phyloP scores from a whole-genome alignment of 2,888 invertebrate species.

The Caenorhabditis wallacei region DNA sequence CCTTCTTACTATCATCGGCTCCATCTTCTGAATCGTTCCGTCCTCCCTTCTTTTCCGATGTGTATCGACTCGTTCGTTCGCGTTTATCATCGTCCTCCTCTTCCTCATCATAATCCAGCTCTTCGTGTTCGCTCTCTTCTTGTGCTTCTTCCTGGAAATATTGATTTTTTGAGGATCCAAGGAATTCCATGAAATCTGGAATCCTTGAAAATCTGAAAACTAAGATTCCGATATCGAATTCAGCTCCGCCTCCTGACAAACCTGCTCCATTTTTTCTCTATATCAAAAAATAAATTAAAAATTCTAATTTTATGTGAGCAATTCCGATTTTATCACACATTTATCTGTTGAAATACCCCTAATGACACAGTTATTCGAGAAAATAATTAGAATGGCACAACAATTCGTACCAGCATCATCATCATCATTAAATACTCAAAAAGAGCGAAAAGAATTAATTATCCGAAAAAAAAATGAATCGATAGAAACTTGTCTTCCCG shows the following conservation, averaged over 20 bases:
- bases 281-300: no score
- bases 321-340: conserved; percentile 34
- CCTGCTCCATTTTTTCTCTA: no score
- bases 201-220: no score
- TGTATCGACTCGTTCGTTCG: conserved; percentile 64
- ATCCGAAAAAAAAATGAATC: not conserved
- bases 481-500: conserved; percentile 6
- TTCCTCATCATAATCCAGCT: conserved; percentile 74
- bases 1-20: conserved; percentile 41
- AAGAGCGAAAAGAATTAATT: not conserved
- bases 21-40: conserved; percentile 11
- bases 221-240: no score
- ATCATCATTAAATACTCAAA: not conserved
- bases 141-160: not conserved
- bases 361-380: not conserved
- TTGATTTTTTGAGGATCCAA: no score
- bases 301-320: conserved; percentile 17
- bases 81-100: conserved; percentile 66
- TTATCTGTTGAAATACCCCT: conserved; percentile 27
- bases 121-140: conserved; percentile 64
- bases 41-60: conserved; percentile 61
- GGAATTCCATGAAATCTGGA: no score
- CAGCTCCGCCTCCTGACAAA: no score
- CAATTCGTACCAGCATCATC: no score
- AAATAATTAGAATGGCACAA: not conserved